Evolutionary conservation across 2,113 vertebrate genomes (phyloP).

Genomic region (Mesoclemmys tuberculata): DNA sequence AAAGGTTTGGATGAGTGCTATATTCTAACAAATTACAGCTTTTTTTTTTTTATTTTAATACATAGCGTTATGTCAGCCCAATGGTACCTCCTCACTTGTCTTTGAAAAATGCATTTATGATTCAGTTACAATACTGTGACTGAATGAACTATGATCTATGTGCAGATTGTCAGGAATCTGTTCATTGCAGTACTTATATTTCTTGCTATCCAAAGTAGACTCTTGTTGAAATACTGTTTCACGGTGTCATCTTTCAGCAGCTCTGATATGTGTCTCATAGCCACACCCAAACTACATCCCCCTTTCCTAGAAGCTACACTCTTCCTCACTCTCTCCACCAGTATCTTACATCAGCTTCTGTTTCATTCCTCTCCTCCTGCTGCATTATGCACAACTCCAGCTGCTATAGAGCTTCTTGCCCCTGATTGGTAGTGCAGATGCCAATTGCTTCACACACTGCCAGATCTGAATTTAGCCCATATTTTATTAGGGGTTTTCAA

Average conservation of each 20-base stretch:
- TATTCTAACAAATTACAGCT: background rate
- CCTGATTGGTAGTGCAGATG: background rate
- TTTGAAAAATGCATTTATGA: background rate
- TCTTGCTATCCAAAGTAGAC: background rate
- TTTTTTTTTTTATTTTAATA: background rate
- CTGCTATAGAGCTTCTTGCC: background rate
- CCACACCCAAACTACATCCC: background rate
- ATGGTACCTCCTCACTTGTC: background rate
- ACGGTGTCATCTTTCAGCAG: background rate
- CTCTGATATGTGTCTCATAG: background rate
- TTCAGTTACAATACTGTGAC: fast-evolving
- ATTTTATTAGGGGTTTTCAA: conserved; percentile 21
- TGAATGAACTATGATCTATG: background rate
- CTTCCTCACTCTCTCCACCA: background rate
- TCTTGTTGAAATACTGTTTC: background rate
- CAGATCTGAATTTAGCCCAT: background rate
- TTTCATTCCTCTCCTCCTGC: background rate
- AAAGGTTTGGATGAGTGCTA: background rate
- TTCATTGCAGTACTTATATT: background rate
- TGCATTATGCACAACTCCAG: background rate
- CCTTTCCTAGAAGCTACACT: background rate
- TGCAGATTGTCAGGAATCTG: background rate
- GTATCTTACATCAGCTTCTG: background rate
- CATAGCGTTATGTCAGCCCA: background rate
- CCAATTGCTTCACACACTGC: background rate